Evolutionary conservation across 2,888 invertebrate genomes (phyloP).

Genomic region (Cataglyphis livida): DNA sequence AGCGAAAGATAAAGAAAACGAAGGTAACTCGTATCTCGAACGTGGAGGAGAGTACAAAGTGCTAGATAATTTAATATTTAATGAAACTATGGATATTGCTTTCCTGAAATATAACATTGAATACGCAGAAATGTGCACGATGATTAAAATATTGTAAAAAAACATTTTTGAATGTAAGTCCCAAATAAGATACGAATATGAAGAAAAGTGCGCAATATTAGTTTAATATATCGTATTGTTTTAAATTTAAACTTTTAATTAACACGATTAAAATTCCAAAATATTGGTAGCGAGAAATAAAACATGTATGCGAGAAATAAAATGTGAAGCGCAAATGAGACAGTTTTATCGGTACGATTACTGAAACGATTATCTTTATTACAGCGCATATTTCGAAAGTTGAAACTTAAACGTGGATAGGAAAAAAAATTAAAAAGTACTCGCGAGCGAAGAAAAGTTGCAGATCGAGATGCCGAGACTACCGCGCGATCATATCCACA

Average conservation of each 20-base stretch:
- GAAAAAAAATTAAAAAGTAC: background rate
- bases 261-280: background rate
- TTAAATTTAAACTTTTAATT: constrained; percentile 20
- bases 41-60: constrained; percentile 56
- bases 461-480: background rate
- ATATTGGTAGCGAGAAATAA: background rate
- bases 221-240: constrained; percentile 16
- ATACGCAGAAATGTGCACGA: background rate
- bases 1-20: constrained; percentile 36
- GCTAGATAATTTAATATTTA: constrained; percentile 40
- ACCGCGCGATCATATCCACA: constrained; percentile 1
- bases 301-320: background rate
- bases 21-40: constrained; percentile 39
- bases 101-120: constrained; percentile 17
- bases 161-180: background rate
- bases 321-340: background rate
- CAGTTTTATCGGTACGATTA: background rate
- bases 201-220: constrained; percentile 22
- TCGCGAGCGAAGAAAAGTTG: background rate
- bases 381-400: background rate
- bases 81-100: constrained; percentile 7
- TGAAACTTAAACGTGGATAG: constrained; percentile 14
- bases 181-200: background rate
- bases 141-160: constrained; percentile 28
- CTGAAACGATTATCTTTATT: background rate